A percentile compares a stretch with the other conserved stretches of the same genome.
phyloP scores from a whole-genome alignment of 2,888 invertebrate genomes.

The Amphipoea oculea region DNA sequence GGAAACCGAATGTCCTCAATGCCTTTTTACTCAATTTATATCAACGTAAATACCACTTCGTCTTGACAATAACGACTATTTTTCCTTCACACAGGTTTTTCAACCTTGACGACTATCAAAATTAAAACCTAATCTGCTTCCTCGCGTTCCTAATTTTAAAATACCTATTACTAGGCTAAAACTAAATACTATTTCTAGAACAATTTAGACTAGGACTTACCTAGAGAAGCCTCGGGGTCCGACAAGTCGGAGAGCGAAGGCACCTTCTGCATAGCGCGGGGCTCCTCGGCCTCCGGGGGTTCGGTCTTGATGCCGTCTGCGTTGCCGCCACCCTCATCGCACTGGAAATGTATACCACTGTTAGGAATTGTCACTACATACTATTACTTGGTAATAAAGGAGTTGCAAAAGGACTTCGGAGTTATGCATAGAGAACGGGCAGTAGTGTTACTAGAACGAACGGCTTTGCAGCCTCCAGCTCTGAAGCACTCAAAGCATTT shows the following conservation, averaged over 20 bases:
- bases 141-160: neutral
- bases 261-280: conserved; percentile 95
- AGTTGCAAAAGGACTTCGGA: neutral
- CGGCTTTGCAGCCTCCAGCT: too few species aligned
- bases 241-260: conserved; percentile 97
- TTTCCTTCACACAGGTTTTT: conserved; percentile 1
- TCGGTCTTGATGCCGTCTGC: conserved; percentile 90
- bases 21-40: neutral
- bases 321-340: conserved; percentile 92
- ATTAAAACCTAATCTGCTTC: conserved; percentile 20
- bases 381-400: neutral
- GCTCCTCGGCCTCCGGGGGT: conserved; percentile 91
- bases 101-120: conserved; percentile 34
- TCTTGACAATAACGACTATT: conserved; percentile 14
- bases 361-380: neutral
- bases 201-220: conserved; percentile 91
- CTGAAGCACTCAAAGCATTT: neutral
- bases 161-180: too few species aligned
- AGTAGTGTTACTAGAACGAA: neutral
- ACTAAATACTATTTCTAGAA: neutral
- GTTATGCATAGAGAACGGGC: neutral
- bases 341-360: conserved; percentile 70
- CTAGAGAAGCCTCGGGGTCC: conserved; percentile 96
- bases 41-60: conserved; percentile 11
- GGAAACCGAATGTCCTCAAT: conserved; percentile 20